phyloP scores from a whole-genome alignment of 1,140 invertebrate genomes.

The Diploscapter pachys region DNA sequence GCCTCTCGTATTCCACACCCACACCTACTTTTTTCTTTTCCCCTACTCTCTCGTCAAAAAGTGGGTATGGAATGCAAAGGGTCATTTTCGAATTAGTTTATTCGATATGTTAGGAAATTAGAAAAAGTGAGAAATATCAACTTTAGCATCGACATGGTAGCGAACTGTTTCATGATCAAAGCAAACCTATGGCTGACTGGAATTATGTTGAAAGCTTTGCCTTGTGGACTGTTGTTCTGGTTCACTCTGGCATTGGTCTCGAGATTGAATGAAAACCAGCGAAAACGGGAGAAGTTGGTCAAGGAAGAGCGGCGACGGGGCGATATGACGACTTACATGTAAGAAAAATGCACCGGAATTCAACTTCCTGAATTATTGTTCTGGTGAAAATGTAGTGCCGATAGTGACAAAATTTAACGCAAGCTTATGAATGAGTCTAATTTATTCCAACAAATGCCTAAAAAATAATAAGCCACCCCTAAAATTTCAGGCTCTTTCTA shows the following conservation, averaged over 20 bases:
- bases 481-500: slow-evolving; percentile 33
- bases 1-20: too few species aligned
- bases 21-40: too few species aligned
- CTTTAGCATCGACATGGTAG: slow-evolving; percentile 37
- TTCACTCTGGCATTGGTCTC: slow-evolving; percentile 41
- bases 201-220: slow-evolving; percentile 37
- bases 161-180: slow-evolving; percentile 39
- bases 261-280: slow-evolving; percentile 33
- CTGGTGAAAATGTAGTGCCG: too few species aligned
- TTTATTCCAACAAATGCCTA: too few species aligned
- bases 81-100: too few species aligned
- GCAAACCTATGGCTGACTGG: slow-evolving; percentile 44
- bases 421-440: too few species aligned
- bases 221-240: slow-evolving; percentile 36
- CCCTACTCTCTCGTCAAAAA: too few species aligned
- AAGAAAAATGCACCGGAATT: background rate
- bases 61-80: too few species aligned
- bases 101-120: too few species aligned
- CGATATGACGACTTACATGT: slow-evolving; percentile 32
- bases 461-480: too few species aligned
- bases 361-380: too few species aligned
- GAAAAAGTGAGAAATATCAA: background rate
- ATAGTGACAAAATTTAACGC: too few species aligned
- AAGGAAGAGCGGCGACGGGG: slow-evolving; percentile 23
- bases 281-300: slow-evolving; percentile 37